These are phyloP conservation scores for Rhabdomys pumilio DNA, from an alignment of 2,797 vertebrate species.

Conservation along the genomic window DNA sequence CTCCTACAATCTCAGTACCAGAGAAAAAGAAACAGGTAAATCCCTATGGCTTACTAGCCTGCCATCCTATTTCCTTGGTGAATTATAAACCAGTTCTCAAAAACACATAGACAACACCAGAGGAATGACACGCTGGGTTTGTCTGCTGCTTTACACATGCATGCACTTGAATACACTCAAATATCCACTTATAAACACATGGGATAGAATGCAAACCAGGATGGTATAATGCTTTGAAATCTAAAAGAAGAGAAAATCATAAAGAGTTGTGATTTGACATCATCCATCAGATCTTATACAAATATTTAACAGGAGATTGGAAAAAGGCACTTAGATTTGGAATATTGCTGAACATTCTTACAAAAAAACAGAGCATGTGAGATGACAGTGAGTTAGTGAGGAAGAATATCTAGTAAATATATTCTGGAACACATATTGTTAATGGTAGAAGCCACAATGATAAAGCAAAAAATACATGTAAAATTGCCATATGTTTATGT, in stretches of 20 bases:
- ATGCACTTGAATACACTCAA: not conserved
- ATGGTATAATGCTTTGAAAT: slow-evolving; percentile 40
- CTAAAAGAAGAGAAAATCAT: slow-evolving; percentile 41
- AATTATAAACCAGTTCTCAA: not conserved
- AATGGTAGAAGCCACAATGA: slow-evolving; percentile 39
- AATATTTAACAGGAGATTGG: slow-evolving; percentile 18
- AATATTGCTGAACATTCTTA: not conserved
- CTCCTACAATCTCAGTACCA: not conserved
- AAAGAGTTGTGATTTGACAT: not conserved
- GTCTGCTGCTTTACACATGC: not conserved
- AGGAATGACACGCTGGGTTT: not conserved
- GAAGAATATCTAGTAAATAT: slow-evolving; percentile 39
- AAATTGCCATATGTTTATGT: slow-evolving; percentile 58
- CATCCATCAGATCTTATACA: not conserved
- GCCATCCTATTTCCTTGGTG: not conserved
- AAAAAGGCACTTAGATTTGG: slow-evolving; percentile 38
- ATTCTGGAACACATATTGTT: slow-evolving; percentile 35
- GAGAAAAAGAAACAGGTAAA: not conserved
- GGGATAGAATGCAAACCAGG: not conserved
- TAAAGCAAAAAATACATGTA: slow-evolving; percentile 41
- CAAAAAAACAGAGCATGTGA: slow-evolving; percentile 17
- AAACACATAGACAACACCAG: not conserved
- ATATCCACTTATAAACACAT: not conserved
- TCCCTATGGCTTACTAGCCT: not conserved
- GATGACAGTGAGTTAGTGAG: slow-evolving; percentile 50